Base-by-base conservation (phyloP, 2,113 vertebrate genomes). In the Steatornis caripensis region DNA sequence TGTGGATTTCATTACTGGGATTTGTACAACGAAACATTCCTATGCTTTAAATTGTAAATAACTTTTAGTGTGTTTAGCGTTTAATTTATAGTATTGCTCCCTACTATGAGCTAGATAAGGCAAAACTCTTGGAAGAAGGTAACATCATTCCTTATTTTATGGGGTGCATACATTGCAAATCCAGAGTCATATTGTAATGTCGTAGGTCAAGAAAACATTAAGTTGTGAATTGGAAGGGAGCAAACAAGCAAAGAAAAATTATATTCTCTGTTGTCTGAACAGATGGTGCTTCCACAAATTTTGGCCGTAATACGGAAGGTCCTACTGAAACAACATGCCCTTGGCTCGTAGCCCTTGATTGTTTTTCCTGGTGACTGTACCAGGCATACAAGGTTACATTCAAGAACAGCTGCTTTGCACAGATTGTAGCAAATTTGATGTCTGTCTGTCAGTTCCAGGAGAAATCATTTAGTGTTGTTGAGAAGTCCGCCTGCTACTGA, bases 401-500 rank as follows among this genome's bases (percentile, higher is more conserved):
- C 36, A 91, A 72, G 86, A 96, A 29, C 90, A 95, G 80, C 49
- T 95, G 94, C 87, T 93, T 87, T 92, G 61, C 68, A 82, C 53
- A 89, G 72, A 89, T 84, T 94, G 65, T 65, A 57, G 37, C 45
- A 90, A 77, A 82, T 78, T 53, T 92, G 53, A 57, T 75, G 29
- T 61, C 81, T 61, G 64, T 81, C 76, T 89, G 69, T 71, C 39
- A 34, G 64, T 75, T 94, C 48, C 74, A 92, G 46, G 57, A 91
- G 48, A 89, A 91, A 89, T 93, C 43, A 39, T 80, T 1, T 18
- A 86, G 57, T 46, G 17, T 15, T 82, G 39, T 48, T 75, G 60
- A 81, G 43, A 64, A 78, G 36, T 49, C 48, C 32, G 64, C 15
- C 65, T 81, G n/a, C 49, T 87, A 37, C 57, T n/a, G n/a, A n/a